A percentile compares a stretch with the other conserved stretches of the same genome.
Conservation (phyloP, 1,140 invertebrate species). For the Drosophila cardini region DNA sequence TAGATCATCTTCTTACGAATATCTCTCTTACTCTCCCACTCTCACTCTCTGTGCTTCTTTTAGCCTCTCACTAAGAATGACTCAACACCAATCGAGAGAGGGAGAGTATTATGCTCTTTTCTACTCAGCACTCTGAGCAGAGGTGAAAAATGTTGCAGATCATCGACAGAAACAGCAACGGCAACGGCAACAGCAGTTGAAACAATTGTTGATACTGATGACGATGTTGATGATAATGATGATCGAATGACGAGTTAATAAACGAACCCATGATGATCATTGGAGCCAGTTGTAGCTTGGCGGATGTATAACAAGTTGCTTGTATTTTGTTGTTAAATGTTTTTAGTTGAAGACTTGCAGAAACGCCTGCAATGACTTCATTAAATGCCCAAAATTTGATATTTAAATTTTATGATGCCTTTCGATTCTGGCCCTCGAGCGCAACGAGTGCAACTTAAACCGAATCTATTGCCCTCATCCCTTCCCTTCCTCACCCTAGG, state of each 20-base stretch:
- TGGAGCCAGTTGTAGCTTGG: conserved; percentile 30
- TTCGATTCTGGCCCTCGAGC: conserved; percentile 4
- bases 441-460: background rate
- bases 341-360: conserved; percentile 31
- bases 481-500: conserved; percentile 10
- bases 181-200: conserved; percentile 9
- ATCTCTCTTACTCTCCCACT: conserved; percentile 19
- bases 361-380: conserved; percentile 73
- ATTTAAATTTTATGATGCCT: conserved; percentile 68
- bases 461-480: background rate
- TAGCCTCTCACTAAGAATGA: conserved; percentile 48
- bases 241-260: conserved; percentile 33
- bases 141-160: conserved; percentile 74
- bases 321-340: conserved; percentile 25
- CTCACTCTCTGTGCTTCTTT: conserved; percentile 9
- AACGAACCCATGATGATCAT: conserved; percentile 45
- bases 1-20: conserved; percentile 68
- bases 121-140: conserved; percentile 28
- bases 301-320: conserved; percentile 72
- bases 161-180: conserved; percentile 40
- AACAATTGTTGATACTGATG: conserved; percentile 23
- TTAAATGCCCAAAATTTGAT: conserved; percentile 77
- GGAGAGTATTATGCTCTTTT: conserved; percentile 45
- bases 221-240: conserved; percentile 22
- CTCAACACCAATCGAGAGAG: conserved; percentile 37